phyloP scores from a whole-genome alignment of 2,113 vertebrate genomes.

The Todiramphus saurophagus region DNA sequence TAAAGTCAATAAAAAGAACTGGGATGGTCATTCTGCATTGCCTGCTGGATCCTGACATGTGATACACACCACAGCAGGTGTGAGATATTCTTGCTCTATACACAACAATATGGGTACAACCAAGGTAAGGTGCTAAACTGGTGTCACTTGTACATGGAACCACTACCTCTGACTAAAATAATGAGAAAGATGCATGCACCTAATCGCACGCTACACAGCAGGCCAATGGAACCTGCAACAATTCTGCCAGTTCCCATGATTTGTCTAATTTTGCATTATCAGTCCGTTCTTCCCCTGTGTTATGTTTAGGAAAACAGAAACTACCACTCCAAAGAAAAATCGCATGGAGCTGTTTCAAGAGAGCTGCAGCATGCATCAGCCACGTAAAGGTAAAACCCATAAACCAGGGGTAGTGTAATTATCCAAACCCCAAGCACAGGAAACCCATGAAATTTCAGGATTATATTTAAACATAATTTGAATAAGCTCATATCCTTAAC shows the following conservation, averaged over 20 bases:
- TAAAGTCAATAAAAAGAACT: background rate
- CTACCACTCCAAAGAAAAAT: background rate
- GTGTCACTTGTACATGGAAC: background rate
- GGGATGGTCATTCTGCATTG: background rate
- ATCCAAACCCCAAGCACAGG: background rate
- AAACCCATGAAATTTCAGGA: background rate
- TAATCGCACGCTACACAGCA: background rate
- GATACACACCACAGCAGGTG: too few relatives aligned
- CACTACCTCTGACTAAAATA: background rate
- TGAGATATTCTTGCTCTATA: background rate
- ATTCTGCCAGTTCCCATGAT: background rate
- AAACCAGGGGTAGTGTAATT: background rate
- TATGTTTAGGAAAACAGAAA: background rate
- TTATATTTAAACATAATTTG: background rate
- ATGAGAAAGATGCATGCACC: background rate
- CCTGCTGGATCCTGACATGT: background rate
- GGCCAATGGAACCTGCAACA: background rate
- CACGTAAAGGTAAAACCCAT: background rate
- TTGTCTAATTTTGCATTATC: background rate
- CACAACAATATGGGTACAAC: background rate
- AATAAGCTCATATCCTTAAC: background rate
- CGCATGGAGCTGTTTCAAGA: background rate
- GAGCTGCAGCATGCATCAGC: background rate
- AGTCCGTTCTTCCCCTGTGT: background rate
- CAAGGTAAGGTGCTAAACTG: background rate